Base-by-base conservation (phyloP, 2,113 vertebrate species). In the Gobio gobio region DNA sequence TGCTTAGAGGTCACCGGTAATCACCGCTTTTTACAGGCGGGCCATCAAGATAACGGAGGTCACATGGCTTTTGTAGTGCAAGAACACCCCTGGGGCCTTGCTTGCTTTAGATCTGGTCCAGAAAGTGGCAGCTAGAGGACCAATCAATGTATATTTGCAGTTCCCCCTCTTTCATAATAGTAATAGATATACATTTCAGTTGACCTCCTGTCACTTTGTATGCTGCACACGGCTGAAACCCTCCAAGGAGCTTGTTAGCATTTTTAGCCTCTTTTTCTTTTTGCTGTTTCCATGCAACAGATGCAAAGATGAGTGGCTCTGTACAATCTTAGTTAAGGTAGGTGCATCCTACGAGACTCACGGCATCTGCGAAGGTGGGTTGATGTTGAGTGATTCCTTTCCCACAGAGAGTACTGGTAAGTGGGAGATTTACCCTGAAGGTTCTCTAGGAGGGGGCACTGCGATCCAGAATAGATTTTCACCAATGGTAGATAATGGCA, bases 1-100 rank as follows among this genome's bases (percentile, higher is more conserved):
- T 77, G 80, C 74, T 76, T 83, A 87, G 80, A 87, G 86, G 86
- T 87, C 88, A 82, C 14, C 22, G 72, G 70, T 89, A 87, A 89
- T 84, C 84, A 29, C 63, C 22, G 49, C 77, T 72, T 85, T 76
- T 73, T 78, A 64, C 66, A 76, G 22, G 24, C 36, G 16, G 36
- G 14, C 68, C 14, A 40, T 76, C 59, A 9, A 83, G 63, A 78
- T 78, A 73, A 64, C 33, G 24, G 26, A 82, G 72, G 88, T 85
- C 74, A 85, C 20, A 26, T 22, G 51, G 36, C 64, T 85, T 56
- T 56, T 40, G 12, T 33, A n/a, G 22, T 72, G 5, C 70, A 63
- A 83, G n/a, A 45, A 49, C 61, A 59, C 81, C 81, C 82, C 24
- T 83, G 61, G 82, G 76, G 40, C 63, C 61, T 59, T 10, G 22